phyloP scores from a whole-genome alignment of 2,888 invertebrate species.

The Tholera decimalis region DNA sequence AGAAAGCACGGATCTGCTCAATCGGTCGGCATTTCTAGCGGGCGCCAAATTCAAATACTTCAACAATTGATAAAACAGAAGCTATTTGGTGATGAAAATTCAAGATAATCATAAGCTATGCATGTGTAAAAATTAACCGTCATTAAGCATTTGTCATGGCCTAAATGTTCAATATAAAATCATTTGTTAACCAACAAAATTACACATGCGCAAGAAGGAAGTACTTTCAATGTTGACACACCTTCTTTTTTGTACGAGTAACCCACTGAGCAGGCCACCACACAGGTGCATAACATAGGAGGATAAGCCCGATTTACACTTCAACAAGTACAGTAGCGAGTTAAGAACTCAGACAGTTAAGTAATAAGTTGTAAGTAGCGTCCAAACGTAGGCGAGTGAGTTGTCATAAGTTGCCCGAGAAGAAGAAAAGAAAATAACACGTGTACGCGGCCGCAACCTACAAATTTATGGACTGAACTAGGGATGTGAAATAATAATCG shows the following conservation, averaged over 20 bases:
- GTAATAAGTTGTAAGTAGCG: too few relatives aligned
- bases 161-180: constrained; percentile 33
- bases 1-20: constrained; percentile 31
- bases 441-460: too few relatives aligned
- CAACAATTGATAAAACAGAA: background rate
- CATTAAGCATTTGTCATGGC: constrained; percentile 29
- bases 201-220: constrained; percentile 7
- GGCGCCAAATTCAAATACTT: constrained; percentile 10
- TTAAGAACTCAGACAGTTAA: too few relatives aligned
- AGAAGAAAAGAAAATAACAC: too few relatives aligned
- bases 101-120: background rate
- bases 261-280: background rate
- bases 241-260: background rate
- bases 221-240: constrained; percentile 18
- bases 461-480: too few relatives aligned
- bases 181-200: constrained; percentile 15
- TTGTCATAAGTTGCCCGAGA: too few relatives aligned
- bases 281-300: background rate
- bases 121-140: background rate
- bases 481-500: too few relatives aligned
- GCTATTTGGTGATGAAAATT: background rate
- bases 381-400: too few relatives aligned
- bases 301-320: too few relatives aligned
- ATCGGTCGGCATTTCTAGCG: constrained; percentile 6
- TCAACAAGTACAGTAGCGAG: too few relatives aligned